A percentile compares a stretch with the other conserved stretches of the same genome.
Conservation (phyloP, 1,140 invertebrate genomes). For the Gerris buenoi region DNA sequence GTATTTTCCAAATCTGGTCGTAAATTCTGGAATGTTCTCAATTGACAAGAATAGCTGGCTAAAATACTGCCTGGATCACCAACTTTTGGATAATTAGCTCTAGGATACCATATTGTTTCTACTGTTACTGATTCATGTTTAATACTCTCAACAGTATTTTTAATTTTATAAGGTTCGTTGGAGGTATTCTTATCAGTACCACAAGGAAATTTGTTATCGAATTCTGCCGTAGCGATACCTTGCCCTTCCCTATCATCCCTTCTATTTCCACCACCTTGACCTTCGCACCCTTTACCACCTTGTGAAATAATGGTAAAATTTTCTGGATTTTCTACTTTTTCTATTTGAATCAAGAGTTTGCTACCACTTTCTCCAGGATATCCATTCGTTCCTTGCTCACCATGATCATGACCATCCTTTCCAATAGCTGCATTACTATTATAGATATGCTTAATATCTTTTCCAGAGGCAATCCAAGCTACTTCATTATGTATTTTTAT, state of each 20-base stretch:
- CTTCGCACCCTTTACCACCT: conserved; percentile 13
- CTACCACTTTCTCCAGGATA: conserved; percentile 20
- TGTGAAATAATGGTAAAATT: conserved; percentile 18
- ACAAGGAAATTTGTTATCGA: not conserved
- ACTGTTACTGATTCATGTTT: too few relatives aligned
- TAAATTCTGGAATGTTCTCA: too few relatives aligned
- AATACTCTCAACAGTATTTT: not conserved
- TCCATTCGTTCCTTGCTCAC: conserved; percentile 9
- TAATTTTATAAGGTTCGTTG: too few relatives aligned
- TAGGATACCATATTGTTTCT: too few relatives aligned
- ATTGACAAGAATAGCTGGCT: too few relatives aligned
- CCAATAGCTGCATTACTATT: conserved; percentile 8
- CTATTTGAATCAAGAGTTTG: conserved; percentile 14
- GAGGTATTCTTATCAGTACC: not conserved
- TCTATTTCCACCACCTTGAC: conserved; percentile 17
- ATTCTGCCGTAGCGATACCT: not conserved
- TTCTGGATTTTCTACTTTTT: conserved; percentile 15
- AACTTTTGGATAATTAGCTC: not conserved
- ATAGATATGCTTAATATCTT: not conserved
- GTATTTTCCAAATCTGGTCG: too few relatives aligned
- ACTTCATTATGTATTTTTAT: conserved; percentile 11
- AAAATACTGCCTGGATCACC: not conserved
- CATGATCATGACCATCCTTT: conserved; percentile 3
- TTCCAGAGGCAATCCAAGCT: conserved; percentile 16
- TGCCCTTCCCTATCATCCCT: conserved; percentile 8